phyloP scores from a whole-genome alignment of 2,113 vertebrate species.

The Chloroceryle aenea region DNA sequence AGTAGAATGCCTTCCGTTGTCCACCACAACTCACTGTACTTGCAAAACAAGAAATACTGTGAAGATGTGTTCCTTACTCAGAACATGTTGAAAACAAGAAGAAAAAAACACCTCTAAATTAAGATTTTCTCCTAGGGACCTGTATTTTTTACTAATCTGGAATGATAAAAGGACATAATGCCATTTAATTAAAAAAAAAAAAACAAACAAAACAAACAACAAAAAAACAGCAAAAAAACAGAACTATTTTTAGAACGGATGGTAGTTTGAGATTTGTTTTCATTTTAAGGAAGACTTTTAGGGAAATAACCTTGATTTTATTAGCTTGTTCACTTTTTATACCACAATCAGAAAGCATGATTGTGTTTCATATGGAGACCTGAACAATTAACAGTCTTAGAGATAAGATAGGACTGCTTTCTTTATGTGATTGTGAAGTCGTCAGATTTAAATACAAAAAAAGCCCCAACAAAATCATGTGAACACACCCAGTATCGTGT shows the following conservation, averaged over 20 bases:
- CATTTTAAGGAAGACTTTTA: constrained; percentile 26
- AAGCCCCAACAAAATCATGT: not conserved
- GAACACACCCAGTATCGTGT: not conserved
- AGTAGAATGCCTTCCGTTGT: not conserved
- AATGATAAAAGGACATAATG: not conserved
- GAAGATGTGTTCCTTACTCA: not conserved
- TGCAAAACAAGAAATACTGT: not conserved
- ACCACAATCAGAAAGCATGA: constrained; percentile 30
- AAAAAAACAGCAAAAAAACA: too few species aligned
- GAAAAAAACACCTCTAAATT: not conserved
- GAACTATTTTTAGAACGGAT: not conserved
- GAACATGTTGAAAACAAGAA: not conserved
- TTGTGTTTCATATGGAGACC: constrained; percentile 55
- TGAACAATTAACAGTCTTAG: constrained; percentile 62
- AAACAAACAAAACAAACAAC: not conserved
- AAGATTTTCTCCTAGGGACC: not conserved
- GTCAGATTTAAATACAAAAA: constrained; percentile 31
- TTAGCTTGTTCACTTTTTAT: constrained; percentile 54
- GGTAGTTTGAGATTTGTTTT: not conserved
- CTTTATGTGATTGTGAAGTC: constrained; percentile 36
- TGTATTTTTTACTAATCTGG: not conserved
- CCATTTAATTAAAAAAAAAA: not conserved
- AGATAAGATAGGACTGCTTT: constrained; percentile 73
- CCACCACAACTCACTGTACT: not conserved
- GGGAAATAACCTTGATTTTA: constrained; percentile 72